Conservation (phyloP, 2,888 invertebrate species). For the Actias luna region DNA sequence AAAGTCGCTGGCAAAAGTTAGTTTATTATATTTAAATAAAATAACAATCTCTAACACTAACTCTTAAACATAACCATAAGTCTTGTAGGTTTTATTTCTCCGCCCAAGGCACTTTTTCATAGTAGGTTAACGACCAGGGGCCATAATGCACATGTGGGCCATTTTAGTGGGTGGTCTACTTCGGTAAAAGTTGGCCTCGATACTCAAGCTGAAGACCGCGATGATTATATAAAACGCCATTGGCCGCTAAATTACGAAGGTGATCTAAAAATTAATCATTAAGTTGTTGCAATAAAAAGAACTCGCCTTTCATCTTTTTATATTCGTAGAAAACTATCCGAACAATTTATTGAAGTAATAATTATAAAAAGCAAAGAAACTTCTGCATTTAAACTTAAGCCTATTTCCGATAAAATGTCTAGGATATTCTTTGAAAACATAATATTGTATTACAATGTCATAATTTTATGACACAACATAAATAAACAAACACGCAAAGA, state of each 20-base stretch:
- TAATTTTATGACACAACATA: no score
- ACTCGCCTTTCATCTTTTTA: no score
- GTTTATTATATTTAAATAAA: no score
- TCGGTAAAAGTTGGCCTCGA: neutral
- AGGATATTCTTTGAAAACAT: neutral
- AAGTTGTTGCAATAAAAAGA: neutral
- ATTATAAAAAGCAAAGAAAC: neutral
- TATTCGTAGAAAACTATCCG: neutral
- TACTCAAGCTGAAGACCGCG: neutral
- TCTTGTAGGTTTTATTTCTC: neutral
- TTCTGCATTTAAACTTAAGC: neutral
- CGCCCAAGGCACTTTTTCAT: conserved; percentile 2
- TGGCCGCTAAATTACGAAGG: neutral
- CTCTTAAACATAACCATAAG: neutral
- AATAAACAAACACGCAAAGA: neutral
- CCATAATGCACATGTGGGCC: conserved; percentile 11
- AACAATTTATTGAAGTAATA: neutral
- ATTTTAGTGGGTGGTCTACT: conserved; percentile 1
- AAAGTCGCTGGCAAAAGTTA: no score
- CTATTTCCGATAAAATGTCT: neutral
- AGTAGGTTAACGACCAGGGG: conserved; percentile 7
- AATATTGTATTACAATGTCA: neutral
- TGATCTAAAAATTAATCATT: neutral
- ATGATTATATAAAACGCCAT: neutral
- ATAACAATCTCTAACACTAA: neutral